phyloP scores from a whole-genome alignment of 2,888 invertebrate species.

The Tribolium freemani region DNA sequence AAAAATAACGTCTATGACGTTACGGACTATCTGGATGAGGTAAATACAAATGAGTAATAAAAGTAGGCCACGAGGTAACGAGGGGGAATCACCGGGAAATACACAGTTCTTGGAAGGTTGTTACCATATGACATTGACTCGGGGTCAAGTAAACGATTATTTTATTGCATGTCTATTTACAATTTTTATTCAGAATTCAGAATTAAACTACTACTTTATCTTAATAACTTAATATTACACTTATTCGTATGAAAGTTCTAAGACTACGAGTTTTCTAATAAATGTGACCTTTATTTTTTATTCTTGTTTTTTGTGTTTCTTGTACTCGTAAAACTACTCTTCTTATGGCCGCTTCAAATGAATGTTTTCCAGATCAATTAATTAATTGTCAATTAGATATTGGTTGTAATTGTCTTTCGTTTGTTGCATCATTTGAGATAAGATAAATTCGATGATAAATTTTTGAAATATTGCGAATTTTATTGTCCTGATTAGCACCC shows the following conservation, averaged over 20 bases:
- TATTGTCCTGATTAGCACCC: slow-evolving; percentile 73
- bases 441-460: background rate
- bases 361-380: too few relatives aligned
- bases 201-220: too few relatives aligned
- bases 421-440: background rate
- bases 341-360: too few relatives aligned
- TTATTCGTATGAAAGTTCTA: too few relatives aligned
- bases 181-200: background rate
- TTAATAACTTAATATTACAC: too few relatives aligned
- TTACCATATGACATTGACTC: background rate
- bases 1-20: slow-evolving; percentile 79
- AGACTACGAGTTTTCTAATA: too few relatives aligned
- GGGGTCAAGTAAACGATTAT: background rate
- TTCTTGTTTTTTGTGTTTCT: background rate
- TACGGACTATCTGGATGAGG: slow-evolving; percentile 74
- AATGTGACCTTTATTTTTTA: too few relatives aligned
- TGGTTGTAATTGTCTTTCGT: background rate
- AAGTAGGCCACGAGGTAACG: background rate
- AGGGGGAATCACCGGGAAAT: background rate
- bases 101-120: background rate
- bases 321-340: too few relatives aligned
- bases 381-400: background rate
- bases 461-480: background rate
- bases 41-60: slow-evolving; percentile 57
- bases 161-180: too few relatives aligned